A percentile compares a stretch with the other conserved stretches of the same genome.
Evolutionary conservation across 92 coral and sea anemone genomes (phyloP).

Genomic region (Nematostella vectensis): DNA sequence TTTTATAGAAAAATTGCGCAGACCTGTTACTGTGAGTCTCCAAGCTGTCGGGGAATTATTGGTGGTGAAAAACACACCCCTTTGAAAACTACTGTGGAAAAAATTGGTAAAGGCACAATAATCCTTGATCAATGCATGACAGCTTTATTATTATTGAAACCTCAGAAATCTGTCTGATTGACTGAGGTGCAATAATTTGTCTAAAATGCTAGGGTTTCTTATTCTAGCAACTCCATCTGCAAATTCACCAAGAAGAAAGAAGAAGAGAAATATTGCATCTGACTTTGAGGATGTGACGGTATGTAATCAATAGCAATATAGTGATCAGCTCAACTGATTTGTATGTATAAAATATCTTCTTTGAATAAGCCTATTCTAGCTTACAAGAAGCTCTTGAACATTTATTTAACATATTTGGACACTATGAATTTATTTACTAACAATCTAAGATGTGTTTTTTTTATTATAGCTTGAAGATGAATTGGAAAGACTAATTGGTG

Average conservation of each 20-base stretch:
- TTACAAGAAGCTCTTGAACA: no score
- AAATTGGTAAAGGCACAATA: slow-evolving; percentile 50
- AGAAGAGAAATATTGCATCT: slow-evolving; percentile 62
- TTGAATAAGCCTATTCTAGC: no score
- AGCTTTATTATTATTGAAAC: no score
- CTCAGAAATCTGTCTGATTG: no score
- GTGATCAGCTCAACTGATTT: neutral
- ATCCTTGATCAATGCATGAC: no score
- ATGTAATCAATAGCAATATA: slow-evolving; percentile 14
- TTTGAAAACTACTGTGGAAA: slow-evolving; percentile 72
- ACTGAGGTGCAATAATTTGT: no score
- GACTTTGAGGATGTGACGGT: slow-evolving; percentile 94
- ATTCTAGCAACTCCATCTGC: slow-evolving; percentile 46
- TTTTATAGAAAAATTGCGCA: slow-evolving; percentile 84
- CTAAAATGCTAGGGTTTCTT: no score
- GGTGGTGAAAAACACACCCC: slow-evolving; percentile 99
- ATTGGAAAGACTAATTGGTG: slow-evolving; percentile 73
- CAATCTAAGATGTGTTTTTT: no score
- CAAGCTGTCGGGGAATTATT: slow-evolving; percentile 87
- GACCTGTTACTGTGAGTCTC: slow-evolving; percentile 72
- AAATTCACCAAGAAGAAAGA: slow-evolving; percentile 44
- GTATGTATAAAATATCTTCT: neutral
- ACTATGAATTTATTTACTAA: no score
- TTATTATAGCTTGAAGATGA: slow-evolving; percentile 98
- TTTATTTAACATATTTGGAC: no score